Percentiles rank a stretch among this genome's conserved stretches.
These are phyloP conservation scores for Pelodytes ibericus DNA, from an alignment of 2,797 vertebrate species.

Conservation along the genomic window DNA sequence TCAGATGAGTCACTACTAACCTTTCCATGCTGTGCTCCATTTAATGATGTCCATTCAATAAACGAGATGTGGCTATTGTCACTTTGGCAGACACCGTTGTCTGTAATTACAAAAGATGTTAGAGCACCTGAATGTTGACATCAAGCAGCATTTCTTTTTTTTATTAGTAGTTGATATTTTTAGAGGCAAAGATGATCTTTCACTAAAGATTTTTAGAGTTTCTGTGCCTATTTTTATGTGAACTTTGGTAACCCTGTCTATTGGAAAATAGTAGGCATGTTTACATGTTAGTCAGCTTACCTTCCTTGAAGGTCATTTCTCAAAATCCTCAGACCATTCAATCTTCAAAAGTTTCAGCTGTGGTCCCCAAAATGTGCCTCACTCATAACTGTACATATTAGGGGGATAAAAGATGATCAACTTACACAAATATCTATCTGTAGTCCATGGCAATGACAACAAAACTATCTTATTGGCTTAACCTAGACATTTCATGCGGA, in stretches of 20 bases:
- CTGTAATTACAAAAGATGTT: constrained; percentile 55
- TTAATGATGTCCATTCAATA: constrained; percentile 70
- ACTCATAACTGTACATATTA: too few relatives aligned
- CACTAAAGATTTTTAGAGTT: background rate
- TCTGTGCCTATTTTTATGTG: background rate
- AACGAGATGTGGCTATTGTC: constrained; percentile 57
- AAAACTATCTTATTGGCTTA: too few relatives aligned
- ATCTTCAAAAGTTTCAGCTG: too few relatives aligned
- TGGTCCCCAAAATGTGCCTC: too few relatives aligned
- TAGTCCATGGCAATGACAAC: too few relatives aligned
- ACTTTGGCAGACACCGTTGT: constrained; percentile 57
- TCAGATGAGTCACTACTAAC: constrained; percentile 70
- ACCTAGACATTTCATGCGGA: too few relatives aligned
- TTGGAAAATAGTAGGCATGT: too few relatives aligned
- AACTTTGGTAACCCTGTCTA: background rate
- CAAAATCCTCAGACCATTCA: too few relatives aligned
- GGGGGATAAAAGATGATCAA: too few relatives aligned
- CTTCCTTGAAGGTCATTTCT: too few relatives aligned
- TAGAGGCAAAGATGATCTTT: background rate
- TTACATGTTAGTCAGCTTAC: too few relatives aligned
- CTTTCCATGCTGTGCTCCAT: constrained; percentile 65
- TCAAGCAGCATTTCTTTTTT: background rate
- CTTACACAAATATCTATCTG: too few relatives aligned
- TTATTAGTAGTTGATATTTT: background rate
- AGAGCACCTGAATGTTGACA: background rate